These are phyloP conservation scores for Rhinatrema bivittatum DNA, from an alignment of 2,797 vertebrate genomes.

Conservation along the genomic window DNA sequence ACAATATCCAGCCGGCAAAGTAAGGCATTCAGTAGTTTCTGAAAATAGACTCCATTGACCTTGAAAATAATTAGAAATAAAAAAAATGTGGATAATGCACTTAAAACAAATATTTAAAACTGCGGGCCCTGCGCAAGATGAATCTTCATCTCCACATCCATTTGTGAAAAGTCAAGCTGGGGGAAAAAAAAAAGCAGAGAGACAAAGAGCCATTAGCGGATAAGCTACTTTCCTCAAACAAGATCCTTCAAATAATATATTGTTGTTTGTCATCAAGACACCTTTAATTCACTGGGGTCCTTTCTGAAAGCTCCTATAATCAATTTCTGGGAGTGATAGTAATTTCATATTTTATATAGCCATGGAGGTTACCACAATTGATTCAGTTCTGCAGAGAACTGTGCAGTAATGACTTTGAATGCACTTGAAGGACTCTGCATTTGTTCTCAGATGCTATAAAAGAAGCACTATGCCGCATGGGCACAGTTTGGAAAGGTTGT, in stretches of 20 bases:
- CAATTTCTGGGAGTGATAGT: conserved; percentile 49
- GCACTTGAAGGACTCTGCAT: conserved; percentile 60
- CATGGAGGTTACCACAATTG: conserved; percentile 56
- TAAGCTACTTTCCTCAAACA: conserved; percentile 46
- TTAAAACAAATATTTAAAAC: too few relatives aligned
- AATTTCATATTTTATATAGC: conserved; percentile 58
- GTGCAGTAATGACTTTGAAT: conserved; percentile 55
- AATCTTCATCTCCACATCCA: conserved; percentile 28
- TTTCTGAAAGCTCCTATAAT: conserved; percentile 44
- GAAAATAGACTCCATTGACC: too few relatives aligned
- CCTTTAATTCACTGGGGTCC: conserved; percentile 35
- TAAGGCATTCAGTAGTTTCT: too few relatives aligned
- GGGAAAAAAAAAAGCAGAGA: conserved; percentile 30
- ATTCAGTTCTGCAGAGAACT: conserved; percentile 44
- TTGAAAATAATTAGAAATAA: too few relatives aligned
- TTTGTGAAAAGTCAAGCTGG: conserved; percentile 35
- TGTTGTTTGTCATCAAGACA: conserved; percentile 47
- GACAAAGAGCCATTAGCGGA: conserved; percentile 35
- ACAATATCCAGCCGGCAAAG: too few relatives aligned
- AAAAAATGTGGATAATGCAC: too few relatives aligned
- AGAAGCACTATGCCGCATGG: conserved; percentile 39
- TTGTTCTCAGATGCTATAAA: conserved; percentile 53
- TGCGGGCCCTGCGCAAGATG: too few relatives aligned
- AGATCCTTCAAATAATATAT: conserved; percentile 40
- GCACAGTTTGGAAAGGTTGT: conserved; percentile 48